Evolutionary conservation across 2,113 vertebrate genomes (phyloP), one percentile per base, ranked within the genome.

Genomic region (Albula goreensis): DNA sequence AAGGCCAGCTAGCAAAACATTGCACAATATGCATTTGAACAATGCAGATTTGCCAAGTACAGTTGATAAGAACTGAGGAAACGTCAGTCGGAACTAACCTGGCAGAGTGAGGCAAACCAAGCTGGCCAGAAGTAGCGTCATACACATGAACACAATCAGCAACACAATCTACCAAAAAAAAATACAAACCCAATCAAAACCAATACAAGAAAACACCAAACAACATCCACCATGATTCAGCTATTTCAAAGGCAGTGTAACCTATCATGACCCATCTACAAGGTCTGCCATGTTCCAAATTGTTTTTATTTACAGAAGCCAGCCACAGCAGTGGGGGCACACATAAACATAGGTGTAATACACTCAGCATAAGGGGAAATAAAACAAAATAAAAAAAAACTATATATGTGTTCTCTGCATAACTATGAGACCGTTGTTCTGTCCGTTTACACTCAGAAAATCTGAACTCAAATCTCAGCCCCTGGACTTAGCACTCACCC

Each of bases 51-150:
- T 41, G 31, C 31, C 31, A 41, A 41, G 31, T 41, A 41, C 31
- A 41, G 31, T 41, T 41, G 31, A 41, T 41, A 41, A 3, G 7
- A 66, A 22, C 3, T 15, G 10, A 15, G 60, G 60, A 19, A 22
- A 5, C 15, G 78, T 60, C 25, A 25, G 11, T 3, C 1, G 15
- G 60, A 10, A 92, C 96, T 92, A 91, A 99, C 98, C 98, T 97
- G 98, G 98, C 86, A 99, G 94, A 12, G 98, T 99, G 91, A 99
- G 96, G 94, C 98, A 99, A 93, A 99, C 94, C 94, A 99, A 96
- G 94, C 98, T 99, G 91, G 98, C 97, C 84, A 99, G 94, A 89
- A 99, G 94, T 91, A 99, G 95, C 0, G 98, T 99, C 93, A 99
- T 94, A 89, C 98, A 99, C 98, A 99, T 99, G 92, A 99, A 97